Conservation (phyloP, 2,797 vertebrate species). For the Orientallactaga sibirica region DNA sequence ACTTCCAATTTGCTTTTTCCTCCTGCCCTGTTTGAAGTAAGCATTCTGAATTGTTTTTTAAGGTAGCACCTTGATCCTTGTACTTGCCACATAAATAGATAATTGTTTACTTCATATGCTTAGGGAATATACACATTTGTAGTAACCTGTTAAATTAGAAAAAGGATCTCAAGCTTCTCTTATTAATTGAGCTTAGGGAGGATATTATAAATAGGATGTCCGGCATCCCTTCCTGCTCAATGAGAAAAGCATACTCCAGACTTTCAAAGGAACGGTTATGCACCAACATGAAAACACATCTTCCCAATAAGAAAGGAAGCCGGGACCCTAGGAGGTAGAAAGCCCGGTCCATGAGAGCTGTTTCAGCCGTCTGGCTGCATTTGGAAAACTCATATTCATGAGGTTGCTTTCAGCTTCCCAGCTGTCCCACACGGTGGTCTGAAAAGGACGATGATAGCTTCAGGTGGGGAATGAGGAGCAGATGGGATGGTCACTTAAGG, state of each 20-base stretch:
- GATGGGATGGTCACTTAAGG: slow-evolving; percentile 77
- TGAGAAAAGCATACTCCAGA: neutral
- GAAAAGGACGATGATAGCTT: slow-evolving; percentile 71
- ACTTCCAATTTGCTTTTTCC: neutral
- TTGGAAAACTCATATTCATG: slow-evolving; percentile 70
- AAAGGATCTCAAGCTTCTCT: neutral
- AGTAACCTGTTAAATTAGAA: neutral
- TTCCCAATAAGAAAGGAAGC: slow-evolving; percentile 58
- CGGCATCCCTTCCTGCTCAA: neutral
- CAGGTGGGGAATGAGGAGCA: slow-evolving; percentile 73
- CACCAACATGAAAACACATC: slow-evolving; percentile 60
- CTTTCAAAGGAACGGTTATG: slow-evolving; percentile 30
- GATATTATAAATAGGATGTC: slow-evolving; percentile 30
- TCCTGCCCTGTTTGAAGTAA: neutral
- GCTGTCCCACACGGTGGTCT: slow-evolving; percentile 59
- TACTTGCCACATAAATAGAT: neutral
- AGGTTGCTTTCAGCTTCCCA: slow-evolving; percentile 64
- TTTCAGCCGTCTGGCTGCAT: slow-evolving; percentile 65
- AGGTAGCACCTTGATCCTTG: neutral
- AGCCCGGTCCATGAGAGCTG: slow-evolving; percentile 28
- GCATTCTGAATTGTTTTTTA: neutral
- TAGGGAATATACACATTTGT: neutral
- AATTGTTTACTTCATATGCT: neutral
- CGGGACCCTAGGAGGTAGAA: slow-evolving; percentile 63
- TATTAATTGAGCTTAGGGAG: neutral